Percentiles rank a stretch among this genome's conserved stretches.
Conservation (phyloP, 2,113 vertebrate genomes). For the Chaetops frenatus region DNA sequence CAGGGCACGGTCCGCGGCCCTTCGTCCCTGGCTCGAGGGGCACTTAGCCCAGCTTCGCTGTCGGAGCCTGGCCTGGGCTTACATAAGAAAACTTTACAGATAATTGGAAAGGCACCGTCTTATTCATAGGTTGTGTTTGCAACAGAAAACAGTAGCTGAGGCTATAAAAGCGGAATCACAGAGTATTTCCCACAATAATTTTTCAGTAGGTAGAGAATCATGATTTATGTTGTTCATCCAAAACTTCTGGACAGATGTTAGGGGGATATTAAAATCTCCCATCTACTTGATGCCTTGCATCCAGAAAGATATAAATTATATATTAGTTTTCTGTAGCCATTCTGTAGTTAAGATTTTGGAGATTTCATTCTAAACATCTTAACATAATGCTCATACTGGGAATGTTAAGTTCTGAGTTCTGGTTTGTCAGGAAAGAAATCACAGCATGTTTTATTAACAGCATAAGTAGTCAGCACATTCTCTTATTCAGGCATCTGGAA, state of each 20-base stretch:
- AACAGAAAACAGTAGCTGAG: neutral
- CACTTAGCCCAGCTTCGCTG: too few relatives aligned
- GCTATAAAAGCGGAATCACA: neutral
- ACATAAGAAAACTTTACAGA: rapidly evolving
- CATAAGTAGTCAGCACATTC: slow-evolving; percentile 25
- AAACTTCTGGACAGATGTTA: neutral
- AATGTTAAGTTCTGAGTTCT: neutral
- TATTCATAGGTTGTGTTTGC: neutral
- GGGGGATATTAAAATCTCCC: neutral
- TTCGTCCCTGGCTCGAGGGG: too few relatives aligned
- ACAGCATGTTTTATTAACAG: slow-evolving; percentile 35
- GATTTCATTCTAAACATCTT: neutral
- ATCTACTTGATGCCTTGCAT: neutral
- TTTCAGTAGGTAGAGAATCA: neutral
- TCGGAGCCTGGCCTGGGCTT: neutral
- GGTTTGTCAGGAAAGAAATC: slow-evolving; percentile 1
- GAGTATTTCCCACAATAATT: rapidly evolving
- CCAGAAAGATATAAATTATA: neutral
- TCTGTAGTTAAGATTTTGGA: neutral
- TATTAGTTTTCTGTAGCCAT: neutral
- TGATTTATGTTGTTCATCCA: neutral
- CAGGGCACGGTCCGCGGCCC: neutral
- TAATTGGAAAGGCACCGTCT: neutral
- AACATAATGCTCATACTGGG: neutral
- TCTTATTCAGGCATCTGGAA: slow-evolving; percentile 48